Evolutionary conservation across 2,797 vertebrate genomes (phyloP).

Genomic region (Pseudochromis fuscus): DNA sequence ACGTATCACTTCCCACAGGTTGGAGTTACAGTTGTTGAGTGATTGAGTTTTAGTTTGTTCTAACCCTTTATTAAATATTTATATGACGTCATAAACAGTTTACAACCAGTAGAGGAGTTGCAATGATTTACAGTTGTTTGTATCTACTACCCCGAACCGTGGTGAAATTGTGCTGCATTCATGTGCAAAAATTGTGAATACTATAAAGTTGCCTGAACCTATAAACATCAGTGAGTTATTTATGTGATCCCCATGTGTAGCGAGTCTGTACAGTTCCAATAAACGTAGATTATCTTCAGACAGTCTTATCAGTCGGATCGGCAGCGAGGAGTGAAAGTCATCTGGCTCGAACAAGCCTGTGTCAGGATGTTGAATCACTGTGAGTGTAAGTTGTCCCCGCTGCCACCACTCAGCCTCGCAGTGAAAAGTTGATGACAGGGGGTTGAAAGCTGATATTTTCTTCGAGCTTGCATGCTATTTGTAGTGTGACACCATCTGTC

Average conservation of each 20-base stretch:
- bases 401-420: constrained; percentile 28
- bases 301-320: background rate
- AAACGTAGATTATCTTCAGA: background rate
- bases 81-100: background rate
- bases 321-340: constrained; percentile 21
- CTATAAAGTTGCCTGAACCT: background rate
- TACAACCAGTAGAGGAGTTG: background rate
- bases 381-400: constrained; percentile 47
- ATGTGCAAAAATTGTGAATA: background rate
- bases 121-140: background rate
- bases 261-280: background rate
- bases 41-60: background rate
- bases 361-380: constrained; percentile 45
- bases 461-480: constrained; percentile 75
- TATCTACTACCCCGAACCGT: background rate
- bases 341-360: background rate
- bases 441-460: constrained; percentile 78
- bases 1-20: background rate
- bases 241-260: background rate
- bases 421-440: constrained; percentile 66
- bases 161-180: background rate
- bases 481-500: constrained; percentile 81
- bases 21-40: background rate
- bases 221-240: background rate
- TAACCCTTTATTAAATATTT: background rate